phyloP scores from a whole-genome alignment of 2,888 invertebrate species.

The Dasypolia templi region DNA sequence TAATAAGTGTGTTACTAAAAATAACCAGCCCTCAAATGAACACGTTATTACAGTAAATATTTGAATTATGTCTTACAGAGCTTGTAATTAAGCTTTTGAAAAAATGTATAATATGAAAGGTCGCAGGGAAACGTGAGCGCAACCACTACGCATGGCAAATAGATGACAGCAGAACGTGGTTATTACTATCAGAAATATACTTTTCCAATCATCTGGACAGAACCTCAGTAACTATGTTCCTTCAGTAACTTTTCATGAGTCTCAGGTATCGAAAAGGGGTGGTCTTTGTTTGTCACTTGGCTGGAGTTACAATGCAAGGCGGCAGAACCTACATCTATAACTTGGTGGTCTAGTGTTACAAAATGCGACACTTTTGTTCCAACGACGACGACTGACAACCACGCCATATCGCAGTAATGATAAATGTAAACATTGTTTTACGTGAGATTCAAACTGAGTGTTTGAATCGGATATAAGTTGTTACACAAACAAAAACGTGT shows the following conservation, averaged over 20 bases:
- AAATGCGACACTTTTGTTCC: conserved; percentile 56
- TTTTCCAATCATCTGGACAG: neutral
- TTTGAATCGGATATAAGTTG: neutral
- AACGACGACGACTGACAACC: conserved; percentile 30
- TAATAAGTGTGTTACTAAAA: conserved; percentile 34
- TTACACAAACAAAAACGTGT: conserved; percentile 11
- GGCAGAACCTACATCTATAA: neutral
- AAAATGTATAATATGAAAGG: neutral
- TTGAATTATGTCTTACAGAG: neutral
- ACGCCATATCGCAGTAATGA: conserved; percentile 28
- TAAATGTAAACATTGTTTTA: neutral
- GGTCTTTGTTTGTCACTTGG: neutral
- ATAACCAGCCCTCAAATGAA: conserved; percentile 13
- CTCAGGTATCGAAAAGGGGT: neutral
- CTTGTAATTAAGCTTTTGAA: neutral
- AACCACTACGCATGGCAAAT: neutral
- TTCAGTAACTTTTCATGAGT: neutral
- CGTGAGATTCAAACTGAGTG: neutral
- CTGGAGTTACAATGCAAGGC: neutral
- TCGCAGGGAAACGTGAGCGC: neutral
- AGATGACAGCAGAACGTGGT: too few relatives aligned
- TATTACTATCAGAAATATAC: neutral
- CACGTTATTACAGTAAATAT: neutral
- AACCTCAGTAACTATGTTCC: neutral
- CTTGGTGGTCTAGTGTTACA: conserved; percentile 11